Conservation (phyloP, 2,888 invertebrate genomes). For the Coenonympha arcania region DNA sequence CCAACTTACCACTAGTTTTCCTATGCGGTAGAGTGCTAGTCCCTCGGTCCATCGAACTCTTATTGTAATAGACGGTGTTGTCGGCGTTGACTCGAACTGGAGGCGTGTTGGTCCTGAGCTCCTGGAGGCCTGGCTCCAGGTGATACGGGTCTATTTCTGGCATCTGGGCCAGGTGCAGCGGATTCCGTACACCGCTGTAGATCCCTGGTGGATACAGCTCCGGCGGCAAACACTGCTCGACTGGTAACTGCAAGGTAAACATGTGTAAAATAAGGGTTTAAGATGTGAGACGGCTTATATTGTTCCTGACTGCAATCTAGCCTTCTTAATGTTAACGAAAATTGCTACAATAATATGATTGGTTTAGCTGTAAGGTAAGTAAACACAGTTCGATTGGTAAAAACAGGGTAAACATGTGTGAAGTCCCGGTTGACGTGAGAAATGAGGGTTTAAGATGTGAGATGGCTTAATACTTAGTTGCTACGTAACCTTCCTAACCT, state of each 20-base stretch:
- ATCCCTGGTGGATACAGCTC: constrained; percentile 56
- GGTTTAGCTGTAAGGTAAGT: no score
- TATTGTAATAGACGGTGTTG: constrained; percentile 37
- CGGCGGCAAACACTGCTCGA: constrained; percentile 64
- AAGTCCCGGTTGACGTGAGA: no score
- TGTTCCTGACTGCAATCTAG: no score
- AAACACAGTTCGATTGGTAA: constrained; percentile 63
- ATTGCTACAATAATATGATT: no score
- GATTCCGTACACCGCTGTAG: constrained; percentile 55
- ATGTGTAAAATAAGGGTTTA: no score
- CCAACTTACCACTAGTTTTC: constrained; percentile 32
- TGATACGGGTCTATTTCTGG: constrained; percentile 49
- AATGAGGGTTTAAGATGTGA: not conserved
- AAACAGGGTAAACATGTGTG: no score
- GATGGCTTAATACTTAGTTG: no score
- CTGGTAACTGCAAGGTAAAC: constrained; percentile 63
- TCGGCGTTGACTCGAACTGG: constrained; percentile 61
- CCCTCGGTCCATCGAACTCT: constrained; percentile 44
- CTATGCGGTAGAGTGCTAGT: constrained; percentile 55
- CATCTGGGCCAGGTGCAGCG: constrained; percentile 55
- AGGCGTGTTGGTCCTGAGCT: constrained; percentile 54
- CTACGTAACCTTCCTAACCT: no score
- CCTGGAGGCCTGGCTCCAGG: constrained; percentile 32
- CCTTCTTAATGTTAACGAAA: no score
- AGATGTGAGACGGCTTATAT: no score